Percentiles rank a stretch among this genome's conserved stretches.
phyloP scores from a whole-genome alignment of 2,888 invertebrate genomes.

The Hydropsyche betteni region DNA sequence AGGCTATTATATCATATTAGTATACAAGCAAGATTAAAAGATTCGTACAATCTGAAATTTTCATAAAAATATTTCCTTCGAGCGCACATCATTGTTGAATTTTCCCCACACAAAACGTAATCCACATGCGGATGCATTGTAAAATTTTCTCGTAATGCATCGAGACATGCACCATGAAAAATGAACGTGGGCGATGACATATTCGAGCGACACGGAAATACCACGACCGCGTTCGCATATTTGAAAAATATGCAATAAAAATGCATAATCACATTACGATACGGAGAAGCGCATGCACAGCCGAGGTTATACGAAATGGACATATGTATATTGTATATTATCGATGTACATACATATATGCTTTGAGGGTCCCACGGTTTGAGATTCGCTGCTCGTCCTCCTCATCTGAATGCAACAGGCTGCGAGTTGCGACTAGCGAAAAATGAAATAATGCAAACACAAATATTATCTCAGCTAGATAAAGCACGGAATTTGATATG shows the following conservation, averaged over 20 bases:
- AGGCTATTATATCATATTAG: no score
- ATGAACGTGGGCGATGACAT: conserved; percentile 19
- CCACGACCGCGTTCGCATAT: not conserved
- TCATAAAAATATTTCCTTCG: no score
- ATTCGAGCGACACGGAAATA: not conserved
- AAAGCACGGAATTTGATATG: no score
- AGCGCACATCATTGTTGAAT: not conserved
- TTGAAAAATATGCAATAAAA: not conserved
- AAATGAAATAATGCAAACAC: conserved; percentile 22
- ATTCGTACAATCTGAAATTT: no score
- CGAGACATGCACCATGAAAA: not conserved
- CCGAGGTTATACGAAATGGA: not conserved
- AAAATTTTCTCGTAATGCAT: not conserved
- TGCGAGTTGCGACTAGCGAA: conserved; percentile 15
- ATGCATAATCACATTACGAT: no score
- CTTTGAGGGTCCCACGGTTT: conserved; percentile 11
- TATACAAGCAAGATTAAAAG: no score
- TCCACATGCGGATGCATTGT: not conserved
- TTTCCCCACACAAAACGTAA: not conserved
- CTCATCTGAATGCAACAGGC: conserved; percentile 35
- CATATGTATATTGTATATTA: no score
- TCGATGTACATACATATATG: not conserved
- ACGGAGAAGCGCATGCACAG: not conserved
- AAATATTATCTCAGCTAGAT: conserved; percentile 21
- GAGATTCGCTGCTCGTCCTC: conserved; percentile 18